A percentile compares a stretch with the other conserved stretches of the same genome.
Evolutionary conservation across 2,113 vertebrate genomes (phyloP).

Genomic region (Lasiurus cinereus): DNA sequence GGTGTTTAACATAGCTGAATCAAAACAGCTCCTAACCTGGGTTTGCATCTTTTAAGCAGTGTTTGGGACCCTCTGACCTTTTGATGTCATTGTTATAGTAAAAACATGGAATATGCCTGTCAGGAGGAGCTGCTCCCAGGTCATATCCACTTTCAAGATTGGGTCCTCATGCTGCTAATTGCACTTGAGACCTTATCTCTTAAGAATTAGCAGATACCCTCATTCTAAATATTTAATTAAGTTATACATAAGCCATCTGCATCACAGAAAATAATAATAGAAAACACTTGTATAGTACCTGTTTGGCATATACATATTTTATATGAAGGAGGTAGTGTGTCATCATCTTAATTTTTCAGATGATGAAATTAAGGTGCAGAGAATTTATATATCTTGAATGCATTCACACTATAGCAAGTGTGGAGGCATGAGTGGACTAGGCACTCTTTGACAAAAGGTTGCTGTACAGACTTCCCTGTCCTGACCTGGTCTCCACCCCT

Average conservation of each 20-base stretch:
- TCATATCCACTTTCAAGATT: slow-evolving; percentile 54
- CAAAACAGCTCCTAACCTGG: slow-evolving; percentile 69
- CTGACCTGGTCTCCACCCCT: background rate
- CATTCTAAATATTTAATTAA: slow-evolving; percentile 29
- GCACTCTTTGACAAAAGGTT: background rate
- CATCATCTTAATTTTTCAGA: background rate
- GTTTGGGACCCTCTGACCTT: slow-evolving; percentile 82
- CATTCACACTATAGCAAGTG: background rate
- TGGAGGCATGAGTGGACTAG: background rate
- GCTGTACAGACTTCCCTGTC: background rate
- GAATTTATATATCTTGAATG: background rate
- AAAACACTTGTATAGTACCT: background rate
- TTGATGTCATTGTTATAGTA: slow-evolving; percentile 74
- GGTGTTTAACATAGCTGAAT: slow-evolving; percentile 77
- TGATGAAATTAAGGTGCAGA: background rate
- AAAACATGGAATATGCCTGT: slow-evolving; percentile 46
- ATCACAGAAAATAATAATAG: background rate
- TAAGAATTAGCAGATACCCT: slow-evolving; percentile 48
- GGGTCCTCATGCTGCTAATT: background rate
- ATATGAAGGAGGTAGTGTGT: background rate
- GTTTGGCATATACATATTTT: background rate
- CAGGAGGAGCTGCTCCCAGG: background rate
- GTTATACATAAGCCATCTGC: background rate
- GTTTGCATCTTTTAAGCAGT: slow-evolving; percentile 79
- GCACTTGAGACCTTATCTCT: slow-evolving; percentile 3